Evolutionary conservation across 2,888 invertebrate species (phyloP).

Genomic region (Philereme vetulata): DNA sequence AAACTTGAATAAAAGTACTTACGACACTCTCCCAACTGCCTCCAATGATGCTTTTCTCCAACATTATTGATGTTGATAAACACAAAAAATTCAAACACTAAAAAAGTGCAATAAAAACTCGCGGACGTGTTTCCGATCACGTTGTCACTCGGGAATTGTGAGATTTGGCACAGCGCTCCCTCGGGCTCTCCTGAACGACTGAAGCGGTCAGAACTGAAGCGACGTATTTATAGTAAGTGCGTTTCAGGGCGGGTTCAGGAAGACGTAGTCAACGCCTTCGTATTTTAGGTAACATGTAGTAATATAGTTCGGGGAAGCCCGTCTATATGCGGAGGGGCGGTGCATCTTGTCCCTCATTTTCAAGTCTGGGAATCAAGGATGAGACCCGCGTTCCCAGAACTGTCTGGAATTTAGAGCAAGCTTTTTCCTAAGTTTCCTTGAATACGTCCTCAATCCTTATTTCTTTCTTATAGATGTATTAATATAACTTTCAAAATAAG

Average conservation of each 20-base stretch:
- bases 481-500: conserved; percentile 4
- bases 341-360: conserved; percentile 48
- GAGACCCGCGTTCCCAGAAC: conserved; percentile 31
- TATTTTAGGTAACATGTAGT: conserved; percentile 61
- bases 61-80: conserved; percentile 59
- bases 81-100: conserved; percentile 51
- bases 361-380: conserved; percentile 42
- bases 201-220: conserved; percentile 67
- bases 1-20: conserved; percentile 47
- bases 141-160: conserved; percentile 62
- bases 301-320: conserved; percentile 78
- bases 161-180: conserved; percentile 72
- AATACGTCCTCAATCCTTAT: conserved; percentile 21
- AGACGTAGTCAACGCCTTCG: conserved; percentile 67
- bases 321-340: conserved; percentile 54
- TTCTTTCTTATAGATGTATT: conserved; percentile 10
- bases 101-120: conserved; percentile 26
- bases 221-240: conserved; percentile 74
- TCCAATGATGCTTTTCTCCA: conserved; percentile 75
- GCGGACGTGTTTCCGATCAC: conserved; percentile 61
- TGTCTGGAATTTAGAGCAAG: conserved; percentile 30
- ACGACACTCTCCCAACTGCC: conserved; percentile 82
- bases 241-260: conserved; percentile 71
- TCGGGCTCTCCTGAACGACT: conserved; percentile 76
- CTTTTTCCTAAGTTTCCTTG: conserved; percentile 29